A percentile compares a stretch with the other conserved stretches of the same genome.
phyloP scores from a whole-genome alignment of 1,140 invertebrate species.

The Neodiprion fabricii region DNA sequence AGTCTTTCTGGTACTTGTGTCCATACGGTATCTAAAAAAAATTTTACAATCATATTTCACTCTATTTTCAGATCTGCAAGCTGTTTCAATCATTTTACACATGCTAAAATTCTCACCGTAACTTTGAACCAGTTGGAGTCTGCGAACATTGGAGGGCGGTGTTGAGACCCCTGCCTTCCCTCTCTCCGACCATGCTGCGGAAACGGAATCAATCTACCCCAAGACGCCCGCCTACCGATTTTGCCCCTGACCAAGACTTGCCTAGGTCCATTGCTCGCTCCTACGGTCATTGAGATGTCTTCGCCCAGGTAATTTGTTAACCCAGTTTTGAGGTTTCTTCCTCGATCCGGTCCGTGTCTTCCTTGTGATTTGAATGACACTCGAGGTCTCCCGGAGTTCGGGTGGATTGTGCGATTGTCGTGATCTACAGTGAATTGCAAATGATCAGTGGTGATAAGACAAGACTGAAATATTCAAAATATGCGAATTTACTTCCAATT shows the following conservation, averaged over 20 bases:
- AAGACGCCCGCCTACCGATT: conserved; percentile 24
- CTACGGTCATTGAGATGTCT: conserved; percentile 42
- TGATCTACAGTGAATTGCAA: conserved; percentile 32
- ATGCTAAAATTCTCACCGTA: conserved; percentile 50
- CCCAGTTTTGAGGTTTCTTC: conserved; percentile 9
- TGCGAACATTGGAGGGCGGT: conserved; percentile 16
- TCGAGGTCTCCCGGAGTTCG: conserved; percentile 33
- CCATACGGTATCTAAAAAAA: conserved; percentile 72
- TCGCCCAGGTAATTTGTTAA: conserved; percentile 35
- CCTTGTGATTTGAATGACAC: conserved; percentile 45
- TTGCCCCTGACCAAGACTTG: conserved; percentile 33
- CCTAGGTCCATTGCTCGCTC: conserved; percentile 35
- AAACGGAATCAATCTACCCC: conserved; percentile 43
- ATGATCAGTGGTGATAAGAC: conserved; percentile 1
- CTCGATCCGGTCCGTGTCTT: background rate
- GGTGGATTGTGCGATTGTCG: conserved; percentile 39
- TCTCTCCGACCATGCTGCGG: conserved; percentile 32
- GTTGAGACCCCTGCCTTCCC: background rate
- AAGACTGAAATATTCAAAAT: conserved; percentile 18
- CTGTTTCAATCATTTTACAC: background rate
- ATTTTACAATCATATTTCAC: conserved; percentile 8
- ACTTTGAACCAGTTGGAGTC: conserved; percentile 68
- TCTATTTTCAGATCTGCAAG: background rate
- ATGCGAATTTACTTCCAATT: background rate
- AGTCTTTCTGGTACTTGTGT: conserved; percentile 75